Conservation (phyloP, 2,888 invertebrate species). For the Meganola albula region DNA sequence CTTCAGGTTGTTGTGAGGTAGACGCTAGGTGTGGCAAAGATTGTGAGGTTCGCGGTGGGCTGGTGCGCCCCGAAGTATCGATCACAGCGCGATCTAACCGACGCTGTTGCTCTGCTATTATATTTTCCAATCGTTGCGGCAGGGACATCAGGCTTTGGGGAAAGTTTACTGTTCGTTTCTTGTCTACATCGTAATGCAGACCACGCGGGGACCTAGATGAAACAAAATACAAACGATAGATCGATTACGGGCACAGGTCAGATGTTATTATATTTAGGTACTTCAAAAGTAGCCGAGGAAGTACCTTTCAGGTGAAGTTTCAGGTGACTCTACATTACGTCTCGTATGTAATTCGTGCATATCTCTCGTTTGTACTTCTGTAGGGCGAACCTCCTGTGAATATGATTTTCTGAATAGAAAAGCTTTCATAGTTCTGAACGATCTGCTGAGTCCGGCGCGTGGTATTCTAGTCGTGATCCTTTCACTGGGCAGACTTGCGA, state of each 20-base stretch:
- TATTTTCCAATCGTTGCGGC: slow-evolving; percentile 50
- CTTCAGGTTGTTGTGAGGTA: slow-evolving; percentile 32
- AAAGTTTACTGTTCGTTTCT: slow-evolving; percentile 57
- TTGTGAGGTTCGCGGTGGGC: slow-evolving; percentile 44
- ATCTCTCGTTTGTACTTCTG: neutral
- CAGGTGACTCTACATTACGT: slow-evolving; percentile 38
- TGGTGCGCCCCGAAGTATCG: slow-evolving; percentile 44
- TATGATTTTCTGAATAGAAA: slow-evolving; percentile 37
- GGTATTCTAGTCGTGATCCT: slow-evolving; percentile 38
- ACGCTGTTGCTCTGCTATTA: slow-evolving; percentile 50
- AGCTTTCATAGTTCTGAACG: slow-evolving; percentile 48
- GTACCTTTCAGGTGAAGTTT: slow-evolving; percentile 43
- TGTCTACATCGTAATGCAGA: slow-evolving; percentile 35
- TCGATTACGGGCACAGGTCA: no score
- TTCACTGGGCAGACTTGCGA: slow-evolving; percentile 21
- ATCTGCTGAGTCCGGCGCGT: slow-evolving; percentile 46
- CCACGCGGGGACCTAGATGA: slow-evolving; percentile 36
- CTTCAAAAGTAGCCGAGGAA: neutral
- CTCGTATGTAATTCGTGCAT: slow-evolving; percentile 10
- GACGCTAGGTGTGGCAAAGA: slow-evolving; percentile 51
- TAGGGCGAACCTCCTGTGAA: slow-evolving; percentile 23
- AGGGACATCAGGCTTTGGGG: slow-evolving; percentile 51
- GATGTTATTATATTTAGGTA: no score
- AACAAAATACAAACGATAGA: neutral
- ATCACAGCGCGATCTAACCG: slow-evolving; percentile 46